Evolutionary conservation across 2,888 invertebrate species (phyloP).

Genomic region (Ochlodes sylvanus): DNA sequence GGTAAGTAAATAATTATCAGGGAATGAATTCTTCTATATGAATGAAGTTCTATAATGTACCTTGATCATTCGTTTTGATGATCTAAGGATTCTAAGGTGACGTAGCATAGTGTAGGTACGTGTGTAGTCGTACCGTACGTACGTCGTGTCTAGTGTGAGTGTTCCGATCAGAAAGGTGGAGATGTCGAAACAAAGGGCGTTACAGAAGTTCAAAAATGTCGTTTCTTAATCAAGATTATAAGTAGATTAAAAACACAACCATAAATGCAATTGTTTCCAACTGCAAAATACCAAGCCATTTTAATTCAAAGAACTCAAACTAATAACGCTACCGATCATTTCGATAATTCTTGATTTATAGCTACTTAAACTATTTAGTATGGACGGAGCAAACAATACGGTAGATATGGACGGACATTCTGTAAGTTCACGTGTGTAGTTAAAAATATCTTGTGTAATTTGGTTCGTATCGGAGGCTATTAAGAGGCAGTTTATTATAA

Average conservation of each 20-base stretch:
- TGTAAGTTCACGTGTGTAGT: constrained; percentile 54
- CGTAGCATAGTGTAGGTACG: too few species aligned
- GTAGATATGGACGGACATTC: constrained; percentile 42
- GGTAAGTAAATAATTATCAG: too few species aligned
- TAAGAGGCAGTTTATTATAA: constrained; percentile 72
- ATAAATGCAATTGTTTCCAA: constrained; percentile 9
- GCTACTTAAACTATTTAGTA: constrained; percentile 33
- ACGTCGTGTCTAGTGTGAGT: not conserved
- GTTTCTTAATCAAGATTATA: constrained; percentile 10
- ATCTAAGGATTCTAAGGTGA: too few species aligned
- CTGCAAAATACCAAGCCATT: constrained; percentile 7
- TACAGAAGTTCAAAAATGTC: constrained; percentile 14
- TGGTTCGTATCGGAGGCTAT: constrained; percentile 64
- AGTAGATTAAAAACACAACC: not conserved
- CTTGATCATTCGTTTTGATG: too few species aligned
- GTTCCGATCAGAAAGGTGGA: not conserved
- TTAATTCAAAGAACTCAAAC: constrained; percentile 15
- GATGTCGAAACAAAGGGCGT: constrained; percentile 1
- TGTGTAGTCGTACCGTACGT: too few species aligned
- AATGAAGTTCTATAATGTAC: too few species aligned
- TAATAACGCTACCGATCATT: constrained; percentile 33
- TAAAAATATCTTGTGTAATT: constrained; percentile 54
- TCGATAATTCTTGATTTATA: constrained; percentile 37
- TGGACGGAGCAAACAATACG: constrained; percentile 48
- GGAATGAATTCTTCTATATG: too few species aligned